Evolutionary conservation across 2,113 vertebrate species (phyloP), one percentile per base, ranked within the genome.

Genomic region (Channa maculata): DNA sequence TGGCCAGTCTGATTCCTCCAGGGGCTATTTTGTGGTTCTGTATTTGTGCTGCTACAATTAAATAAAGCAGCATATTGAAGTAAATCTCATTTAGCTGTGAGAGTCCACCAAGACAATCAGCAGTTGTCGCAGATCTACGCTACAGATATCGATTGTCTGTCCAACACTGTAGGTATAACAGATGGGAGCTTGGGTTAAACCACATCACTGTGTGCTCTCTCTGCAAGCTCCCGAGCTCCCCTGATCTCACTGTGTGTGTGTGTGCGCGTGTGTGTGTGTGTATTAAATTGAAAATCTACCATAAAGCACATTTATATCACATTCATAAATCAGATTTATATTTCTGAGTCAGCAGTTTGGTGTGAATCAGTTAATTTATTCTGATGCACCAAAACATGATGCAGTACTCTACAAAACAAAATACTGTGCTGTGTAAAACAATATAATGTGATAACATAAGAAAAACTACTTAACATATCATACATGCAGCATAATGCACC

Each of bases 1-100:
- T 44, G 51, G 46, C 55, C 62, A 9, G 34, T 72, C 74, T 48
- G 37, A 86, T 84, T 83, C 71, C 80, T 77, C 79, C 38, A 7
- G 69, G 69, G 86, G 66, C 62, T 80, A 3, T 73, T 84, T 71
- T 75, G 81, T 62, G 71, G 75, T 65, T 75, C 53, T 5, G 5
- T 65, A 8, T 51, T 57, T 60, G 65, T 39, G 2, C 80, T 70
- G 62, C 49, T 80, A 67, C 75, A 76, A 84, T 88, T 82, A 75
- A 65, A 86, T 84, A 70, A 79, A 81, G 78, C 75, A 64, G 67
- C n/a, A 71, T 84, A 84, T 84, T 83, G 73, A 83, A 88, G 79
- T 84, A 86, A 84, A 88, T 86, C 83, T 86, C 76, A 84, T 90
- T 88, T 80, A 75, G 70, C 70, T 63, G 57, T 5, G 61, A 68